Evolutionary conservation across 2,797 vertebrate genomes (phyloP).

Genomic region (Cyprinella venusta): DNA sequence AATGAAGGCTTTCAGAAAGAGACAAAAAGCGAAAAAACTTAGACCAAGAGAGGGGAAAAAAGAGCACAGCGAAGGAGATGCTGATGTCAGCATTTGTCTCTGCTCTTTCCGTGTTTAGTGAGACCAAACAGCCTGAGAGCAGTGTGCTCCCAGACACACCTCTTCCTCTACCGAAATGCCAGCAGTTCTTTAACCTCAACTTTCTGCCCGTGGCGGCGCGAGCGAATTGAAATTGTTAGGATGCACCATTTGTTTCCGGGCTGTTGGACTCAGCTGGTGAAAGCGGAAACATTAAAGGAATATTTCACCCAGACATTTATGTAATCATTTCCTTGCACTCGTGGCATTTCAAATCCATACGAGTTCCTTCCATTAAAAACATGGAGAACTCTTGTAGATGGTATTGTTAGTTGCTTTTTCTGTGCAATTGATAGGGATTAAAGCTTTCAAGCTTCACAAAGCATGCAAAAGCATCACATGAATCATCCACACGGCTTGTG

Average conservation of each 20-base stretch:
- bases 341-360: neutral
- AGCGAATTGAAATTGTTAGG: conserved; percentile 15
- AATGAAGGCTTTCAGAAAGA: neutral
- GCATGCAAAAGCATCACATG: neutral
- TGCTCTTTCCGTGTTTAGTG: conserved; percentile 15
- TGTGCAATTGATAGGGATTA: neutral
- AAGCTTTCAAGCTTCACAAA: neutral
- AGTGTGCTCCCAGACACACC: conserved; percentile 45
- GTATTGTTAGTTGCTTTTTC: neutral
- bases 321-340: conserved; percentile 5
- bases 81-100: conserved; percentile 53
- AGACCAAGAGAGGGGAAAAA: neutral
- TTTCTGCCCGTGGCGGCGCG: neutral
- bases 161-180: conserved; percentile 48
- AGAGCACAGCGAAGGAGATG: neutral
- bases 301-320: conserved; percentile 4
- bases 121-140: conserved; percentile 40
- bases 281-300: neutral
- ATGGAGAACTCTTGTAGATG: neutral
- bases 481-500: no score
- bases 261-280: neutral
- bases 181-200: conserved; percentile 20
- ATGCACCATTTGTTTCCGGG: neutral
- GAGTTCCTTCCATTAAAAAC: neutral
- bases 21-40: conserved; percentile 12